These are phyloP conservation scores for Haliclona indistincta DNA, from an alignment of 37 sponge, comb jelly and placozoan species.

Conservation along the genomic window DNA sequence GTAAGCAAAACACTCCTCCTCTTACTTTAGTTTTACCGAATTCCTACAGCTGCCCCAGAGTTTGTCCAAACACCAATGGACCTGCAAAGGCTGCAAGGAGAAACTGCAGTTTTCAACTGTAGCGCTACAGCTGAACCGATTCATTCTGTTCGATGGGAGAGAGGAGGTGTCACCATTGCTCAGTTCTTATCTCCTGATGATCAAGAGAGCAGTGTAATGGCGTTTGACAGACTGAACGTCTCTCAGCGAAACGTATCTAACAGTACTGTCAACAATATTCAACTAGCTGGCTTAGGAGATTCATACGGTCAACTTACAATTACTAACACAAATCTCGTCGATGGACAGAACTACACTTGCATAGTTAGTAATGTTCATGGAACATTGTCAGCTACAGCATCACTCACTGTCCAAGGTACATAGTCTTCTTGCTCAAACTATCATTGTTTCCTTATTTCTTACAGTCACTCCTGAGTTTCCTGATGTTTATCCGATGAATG, in stretches of 20 bases:
- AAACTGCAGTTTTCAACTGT: not conserved
- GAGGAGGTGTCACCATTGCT: not conserved
- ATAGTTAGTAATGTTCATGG: not conserved
- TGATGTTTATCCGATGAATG: not conserved
- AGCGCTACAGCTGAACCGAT: not conserved
- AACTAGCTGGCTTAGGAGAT: not conserved
- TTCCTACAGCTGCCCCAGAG: slow-evolving; percentile 3
- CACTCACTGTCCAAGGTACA: not conserved
- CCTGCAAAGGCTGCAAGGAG: not conserved
- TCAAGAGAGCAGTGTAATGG: not conserved
- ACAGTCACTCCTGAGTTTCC: not conserved
- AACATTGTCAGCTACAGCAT: not conserved
- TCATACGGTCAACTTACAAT: not conserved
- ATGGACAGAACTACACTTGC: not conserved
- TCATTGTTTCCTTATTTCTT: no score
- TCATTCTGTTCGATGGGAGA: not conserved
- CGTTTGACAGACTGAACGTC: not conserved
- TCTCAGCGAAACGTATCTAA: not conserved
- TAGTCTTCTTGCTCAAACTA: no score
- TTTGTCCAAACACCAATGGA: not conserved
- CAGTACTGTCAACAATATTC: not conserved
- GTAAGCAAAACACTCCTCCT: no score
- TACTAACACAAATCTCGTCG: not conserved
- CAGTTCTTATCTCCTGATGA: not conserved
- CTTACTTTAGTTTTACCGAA: not conserved